These are phyloP conservation scores for Wiebesia pumilae DNA, from an alignment of 1,140 invertebrate genomes.

Conservation along the genomic window DNA sequence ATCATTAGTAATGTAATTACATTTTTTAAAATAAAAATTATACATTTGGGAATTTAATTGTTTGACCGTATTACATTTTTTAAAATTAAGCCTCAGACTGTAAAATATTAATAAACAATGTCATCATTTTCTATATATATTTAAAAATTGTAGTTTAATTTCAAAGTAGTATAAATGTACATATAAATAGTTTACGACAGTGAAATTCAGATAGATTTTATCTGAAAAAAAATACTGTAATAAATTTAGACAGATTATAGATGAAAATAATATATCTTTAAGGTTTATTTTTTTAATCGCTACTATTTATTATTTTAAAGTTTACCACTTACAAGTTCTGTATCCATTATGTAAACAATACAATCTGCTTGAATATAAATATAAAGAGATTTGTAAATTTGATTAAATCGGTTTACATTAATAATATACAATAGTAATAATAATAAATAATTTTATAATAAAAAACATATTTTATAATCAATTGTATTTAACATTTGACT, in stretches of 20 bases:
- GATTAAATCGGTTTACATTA: neutral
- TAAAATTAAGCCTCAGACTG: no score
- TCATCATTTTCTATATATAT: no score
- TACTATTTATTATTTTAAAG: no score
- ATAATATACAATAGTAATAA: conserved; percentile 30
- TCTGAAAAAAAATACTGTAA: neutral
- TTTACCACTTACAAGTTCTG: neutral
- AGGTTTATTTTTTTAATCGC: no score
- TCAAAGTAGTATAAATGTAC: no score
- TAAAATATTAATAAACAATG: no score
- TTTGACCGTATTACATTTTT: no score
- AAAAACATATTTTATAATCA: conserved; percentile 29
- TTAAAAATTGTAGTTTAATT: no score
- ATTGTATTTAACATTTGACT: conserved; percentile 50
- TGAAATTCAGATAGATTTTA: neutral
- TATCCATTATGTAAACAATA: conserved; percentile 36
- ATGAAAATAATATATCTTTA: neutral
- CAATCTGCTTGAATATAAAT: conserved; percentile 12
- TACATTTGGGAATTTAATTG: neutral
- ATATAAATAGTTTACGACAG: no score
- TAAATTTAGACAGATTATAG: neutral
- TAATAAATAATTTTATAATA: no score
- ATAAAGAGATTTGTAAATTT: conserved; percentile 19
- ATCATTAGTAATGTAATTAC: neutral
- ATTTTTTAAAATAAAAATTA: conserved; percentile 42